Conservation (phyloP, 2,113 vertebrate genomes). For the Anseranas semipalmata region DNA sequence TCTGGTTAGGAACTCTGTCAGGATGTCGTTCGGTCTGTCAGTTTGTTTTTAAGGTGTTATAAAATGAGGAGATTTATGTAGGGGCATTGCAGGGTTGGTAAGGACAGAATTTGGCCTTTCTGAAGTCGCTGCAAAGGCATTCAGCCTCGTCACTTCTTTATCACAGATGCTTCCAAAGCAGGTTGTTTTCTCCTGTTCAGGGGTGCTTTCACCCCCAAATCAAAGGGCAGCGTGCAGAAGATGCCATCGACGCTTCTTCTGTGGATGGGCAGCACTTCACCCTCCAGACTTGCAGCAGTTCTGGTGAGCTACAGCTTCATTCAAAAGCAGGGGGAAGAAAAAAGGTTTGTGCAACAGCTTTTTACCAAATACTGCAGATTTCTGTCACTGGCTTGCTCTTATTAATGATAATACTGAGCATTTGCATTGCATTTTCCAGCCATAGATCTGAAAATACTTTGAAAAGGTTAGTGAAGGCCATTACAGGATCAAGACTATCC, state of each 20-base stretch:
- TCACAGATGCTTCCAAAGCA: neutral
- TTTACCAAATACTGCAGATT: neutral
- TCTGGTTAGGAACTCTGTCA: neutral
- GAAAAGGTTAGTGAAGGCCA: neutral
- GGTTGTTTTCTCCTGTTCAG: neutral
- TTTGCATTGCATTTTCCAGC: neutral
- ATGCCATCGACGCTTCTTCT: neutral
- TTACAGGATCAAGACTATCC: neutral
- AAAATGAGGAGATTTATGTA: neutral
- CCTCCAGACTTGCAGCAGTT: neutral
- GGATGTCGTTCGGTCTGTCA: neutral
- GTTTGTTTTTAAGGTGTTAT: neutral
- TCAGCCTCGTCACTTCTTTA: neutral
- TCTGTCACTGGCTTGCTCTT: neutral
- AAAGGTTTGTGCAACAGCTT: neutral
- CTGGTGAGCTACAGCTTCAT: rapidly evolving
- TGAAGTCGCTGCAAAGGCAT: neutral
- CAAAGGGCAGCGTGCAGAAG: rapidly evolving
- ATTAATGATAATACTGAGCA: rapidly evolving
- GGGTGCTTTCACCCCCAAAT: neutral
- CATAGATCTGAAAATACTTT: neutral
- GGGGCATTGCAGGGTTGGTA: neutral
- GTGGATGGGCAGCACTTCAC: neutral
- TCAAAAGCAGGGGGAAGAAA: neutral
- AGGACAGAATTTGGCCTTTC: neutral